Evolutionary conservation across 2,113 vertebrate species (phyloP).

Genomic region (Aspidoscelis tigris): DNA sequence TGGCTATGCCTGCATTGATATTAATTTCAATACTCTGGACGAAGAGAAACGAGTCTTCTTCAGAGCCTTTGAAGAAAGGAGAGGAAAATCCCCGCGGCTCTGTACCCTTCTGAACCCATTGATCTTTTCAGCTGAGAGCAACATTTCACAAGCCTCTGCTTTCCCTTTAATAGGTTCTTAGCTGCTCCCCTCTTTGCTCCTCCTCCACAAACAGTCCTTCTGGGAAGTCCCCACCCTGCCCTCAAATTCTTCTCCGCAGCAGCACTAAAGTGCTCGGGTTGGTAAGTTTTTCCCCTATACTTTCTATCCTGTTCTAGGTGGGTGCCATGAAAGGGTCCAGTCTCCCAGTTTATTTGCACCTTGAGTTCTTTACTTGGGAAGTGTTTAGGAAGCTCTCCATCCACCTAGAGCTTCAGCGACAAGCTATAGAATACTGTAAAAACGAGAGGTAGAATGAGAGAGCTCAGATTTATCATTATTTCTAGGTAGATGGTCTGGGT

Average conservation of each 20-base stretch:
- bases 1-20: too few species aligned
- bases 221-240: neutral
- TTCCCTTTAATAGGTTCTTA: constrained; percentile 9
- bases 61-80: neutral
- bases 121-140: neutral
- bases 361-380: neutral
- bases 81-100: neutral
- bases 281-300: neutral
- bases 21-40: neutral
- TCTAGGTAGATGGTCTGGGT: neutral
- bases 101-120: neutral
- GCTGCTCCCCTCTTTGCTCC: neutral
- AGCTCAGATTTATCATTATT: neutral
- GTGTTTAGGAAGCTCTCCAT: neutral
- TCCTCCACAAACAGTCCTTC: neutral
- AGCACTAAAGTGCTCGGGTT: neutral
- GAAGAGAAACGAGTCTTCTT: too few species aligned
- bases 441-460: neutral
- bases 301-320: neutral
- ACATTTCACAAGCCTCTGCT: neutral
- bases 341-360: neutral
- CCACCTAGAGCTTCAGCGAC: neutral
- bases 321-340: neutral
- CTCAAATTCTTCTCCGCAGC: too few species aligned
- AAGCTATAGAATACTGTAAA: neutral